Evolutionary conservation across 2,113 vertebrate species (phyloP), one percentile per base, ranked within the genome.

Genomic region (Sapayoa aenigma): DNA sequence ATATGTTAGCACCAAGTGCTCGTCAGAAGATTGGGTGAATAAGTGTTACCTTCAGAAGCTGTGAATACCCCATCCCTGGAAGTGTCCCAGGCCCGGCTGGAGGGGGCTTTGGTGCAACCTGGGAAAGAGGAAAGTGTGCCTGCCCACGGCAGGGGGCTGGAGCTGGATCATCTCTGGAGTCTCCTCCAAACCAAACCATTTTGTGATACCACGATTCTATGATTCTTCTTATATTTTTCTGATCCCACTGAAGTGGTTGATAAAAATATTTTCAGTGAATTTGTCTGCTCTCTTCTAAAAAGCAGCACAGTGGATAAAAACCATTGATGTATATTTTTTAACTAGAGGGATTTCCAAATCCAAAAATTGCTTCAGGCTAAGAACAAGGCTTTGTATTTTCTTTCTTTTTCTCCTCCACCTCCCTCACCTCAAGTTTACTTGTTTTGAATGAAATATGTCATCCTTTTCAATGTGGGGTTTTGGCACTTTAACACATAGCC

Each of bases 381-480:
- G 84, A 30, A 41, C 69, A 69, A 15, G 0, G 1, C 60, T 46
- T 10, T n/a, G 6, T 42, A 4, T 7, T 31, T 41, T 20, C 14
- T 30, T 41, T 25, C 18, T 41, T 69, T 50, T 58, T 56, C 12
- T 24, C 16, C 16, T 8, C 2, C 21, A 9, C 1, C 12, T 23
- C 46, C 19, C 19, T 19, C 46, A 19, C 46, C 14, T n/a, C 19
- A 81, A 31, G 5, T 92, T 80, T 86, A 47, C 52, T 81, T 72
- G 9, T 77, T 92, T 84, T 72, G 69, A 84, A 87, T 75, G 65
- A 93, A 93, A 84, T 92, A 83, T 53, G 41, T 80, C 22, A 76
- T 69, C 71, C 58, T 46, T 75, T 78, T 69, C 73, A 82, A 49
- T 53, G 80, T 78, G 44, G 6, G 56, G 63, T 85, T 92, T 86